A percentile compares a stretch with the other conserved stretches of the same genome.
Conservation (phyloP, 2,113 vertebrate genomes). For the Eptesicus fuscus region DNA sequence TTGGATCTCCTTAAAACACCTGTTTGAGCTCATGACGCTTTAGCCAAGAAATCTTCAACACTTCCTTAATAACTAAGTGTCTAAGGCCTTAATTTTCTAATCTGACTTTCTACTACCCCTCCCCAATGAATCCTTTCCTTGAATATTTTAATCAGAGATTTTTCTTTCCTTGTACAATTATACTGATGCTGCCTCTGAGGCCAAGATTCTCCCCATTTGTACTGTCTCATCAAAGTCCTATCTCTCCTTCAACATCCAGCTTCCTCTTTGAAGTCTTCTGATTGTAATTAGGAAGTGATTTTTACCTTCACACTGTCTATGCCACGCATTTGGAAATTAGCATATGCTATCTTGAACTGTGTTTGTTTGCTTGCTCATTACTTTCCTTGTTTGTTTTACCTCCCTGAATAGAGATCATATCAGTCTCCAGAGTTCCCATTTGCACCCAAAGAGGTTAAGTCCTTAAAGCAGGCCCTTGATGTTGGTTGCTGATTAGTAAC, state of each 20-base stretch:
- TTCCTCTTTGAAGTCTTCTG: neutral
- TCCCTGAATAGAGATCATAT: neutral
- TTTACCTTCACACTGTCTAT: neutral
- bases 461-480: neutral
- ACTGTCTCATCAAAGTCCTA: neutral
- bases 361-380: neutral
- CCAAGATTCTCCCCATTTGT: neutral
- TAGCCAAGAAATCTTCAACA: neutral
- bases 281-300: neutral
- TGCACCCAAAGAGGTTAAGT: neutral
- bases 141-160: slow-evolving; percentile 22
- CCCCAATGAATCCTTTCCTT: neutral
- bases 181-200: neutral
- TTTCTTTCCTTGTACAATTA: neutral
- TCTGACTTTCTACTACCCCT: neutral
- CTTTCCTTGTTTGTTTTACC: neutral
- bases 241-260: neutral
- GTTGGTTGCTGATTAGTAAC: neutral
- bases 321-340: slow-evolving; percentile 23
- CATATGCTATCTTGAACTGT: neutral
- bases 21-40: neutral
- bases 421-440: neutral
- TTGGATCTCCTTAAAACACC: neutral
- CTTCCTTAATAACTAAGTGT: neutral
- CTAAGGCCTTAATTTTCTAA: neutral